phyloP scores from a whole-genome alignment of 2,888 invertebrate genomes.

The Andrena flavipes region DNA sequence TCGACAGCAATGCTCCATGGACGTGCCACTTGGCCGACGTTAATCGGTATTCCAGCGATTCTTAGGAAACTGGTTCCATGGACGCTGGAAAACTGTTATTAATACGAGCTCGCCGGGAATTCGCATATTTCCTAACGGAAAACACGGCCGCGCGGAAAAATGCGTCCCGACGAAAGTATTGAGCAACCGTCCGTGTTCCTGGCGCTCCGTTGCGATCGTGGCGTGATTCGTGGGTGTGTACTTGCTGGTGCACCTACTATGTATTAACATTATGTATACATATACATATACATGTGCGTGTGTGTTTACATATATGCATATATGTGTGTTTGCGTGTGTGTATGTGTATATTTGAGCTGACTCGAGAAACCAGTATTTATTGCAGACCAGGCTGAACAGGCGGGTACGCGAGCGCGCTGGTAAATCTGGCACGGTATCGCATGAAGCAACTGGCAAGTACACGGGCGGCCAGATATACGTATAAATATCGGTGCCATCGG shows the following conservation, averaged over 20 bases:
- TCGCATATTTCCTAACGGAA: conserved; percentile 41
- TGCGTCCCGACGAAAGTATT: conserved; percentile 33
- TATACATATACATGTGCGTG: too few relatives aligned
- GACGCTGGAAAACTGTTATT: conserved; percentile 37
- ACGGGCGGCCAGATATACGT: conserved; percentile 56
- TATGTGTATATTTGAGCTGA: conserved; percentile 25
- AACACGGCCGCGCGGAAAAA: conserved; percentile 24
- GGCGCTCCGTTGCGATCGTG: conserved; percentile 6
- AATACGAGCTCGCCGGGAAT: conserved; percentile 43
- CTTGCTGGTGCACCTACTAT: background rate
- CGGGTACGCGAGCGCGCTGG: conserved; percentile 39
- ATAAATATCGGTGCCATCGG: conserved; percentile 64
- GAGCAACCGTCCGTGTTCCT: conserved; percentile 34
- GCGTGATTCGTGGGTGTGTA: conserved; percentile 48
- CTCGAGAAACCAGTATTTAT: conserved; percentile 64
- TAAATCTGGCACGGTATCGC: conserved; percentile 67
- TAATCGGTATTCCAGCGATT: conserved; percentile 46
- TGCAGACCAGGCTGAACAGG: conserved; percentile 30
- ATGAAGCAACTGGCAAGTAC: conserved; percentile 65
- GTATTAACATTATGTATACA: conserved; percentile 30
- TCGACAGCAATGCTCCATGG: conserved; percentile 10
- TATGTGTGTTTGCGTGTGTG: background rate
- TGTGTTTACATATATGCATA: too few relatives aligned
- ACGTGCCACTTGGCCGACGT: conserved; percentile 27
- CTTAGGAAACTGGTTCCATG: conserved; percentile 16